Evolutionary conservation across 2,797 vertebrate genomes (phyloP).

Genomic region (Anabas testudineus): DNA sequence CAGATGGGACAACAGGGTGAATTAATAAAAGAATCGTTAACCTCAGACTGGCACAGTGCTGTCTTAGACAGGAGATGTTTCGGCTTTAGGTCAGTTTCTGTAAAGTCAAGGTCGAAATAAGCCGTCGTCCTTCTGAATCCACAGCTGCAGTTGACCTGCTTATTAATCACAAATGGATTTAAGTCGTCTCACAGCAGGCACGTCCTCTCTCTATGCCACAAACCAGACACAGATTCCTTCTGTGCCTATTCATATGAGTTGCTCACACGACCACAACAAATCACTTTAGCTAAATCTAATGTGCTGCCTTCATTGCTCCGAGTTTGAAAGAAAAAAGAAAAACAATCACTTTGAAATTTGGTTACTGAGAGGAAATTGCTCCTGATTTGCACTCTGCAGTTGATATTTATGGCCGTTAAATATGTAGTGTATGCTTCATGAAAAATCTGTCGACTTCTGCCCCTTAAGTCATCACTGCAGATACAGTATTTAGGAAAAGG

Average conservation of each 20-base stretch:
- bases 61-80: neutral
- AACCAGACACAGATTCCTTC: conserved; percentile 60
- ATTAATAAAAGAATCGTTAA: neutral
- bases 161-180: conserved; percentile 56
- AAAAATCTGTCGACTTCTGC: neutral
- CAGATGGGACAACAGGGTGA: neutral
- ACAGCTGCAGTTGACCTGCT: conserved; percentile 39
- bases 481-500: neutral
- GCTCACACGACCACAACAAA: conserved; percentile 36
- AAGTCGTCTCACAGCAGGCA: conserved; percentile 33
- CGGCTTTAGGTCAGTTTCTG: conserved; percentile 11
- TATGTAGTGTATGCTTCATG: neutral
- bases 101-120: conserved; percentile 44
- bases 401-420: neutral
- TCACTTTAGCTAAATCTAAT: conserved; percentile 51
- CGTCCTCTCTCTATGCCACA: conserved; percentile 42
- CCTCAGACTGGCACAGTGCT: neutral
- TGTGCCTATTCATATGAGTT: conserved; percentile 39
- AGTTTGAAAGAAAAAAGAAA: neutral
- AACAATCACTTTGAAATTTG: conserved; percentile 19
- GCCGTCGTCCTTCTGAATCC: conserved; percentile 34
- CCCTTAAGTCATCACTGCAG: conserved; percentile 4
- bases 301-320: conserved; percentile 27
- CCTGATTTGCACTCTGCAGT: neutral
- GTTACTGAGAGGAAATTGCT: conserved; percentile 9